Evolutionary conservation across 2,888 invertebrate genomes (phyloP).

Genomic region (Barypeithes pellucidus): DNA sequence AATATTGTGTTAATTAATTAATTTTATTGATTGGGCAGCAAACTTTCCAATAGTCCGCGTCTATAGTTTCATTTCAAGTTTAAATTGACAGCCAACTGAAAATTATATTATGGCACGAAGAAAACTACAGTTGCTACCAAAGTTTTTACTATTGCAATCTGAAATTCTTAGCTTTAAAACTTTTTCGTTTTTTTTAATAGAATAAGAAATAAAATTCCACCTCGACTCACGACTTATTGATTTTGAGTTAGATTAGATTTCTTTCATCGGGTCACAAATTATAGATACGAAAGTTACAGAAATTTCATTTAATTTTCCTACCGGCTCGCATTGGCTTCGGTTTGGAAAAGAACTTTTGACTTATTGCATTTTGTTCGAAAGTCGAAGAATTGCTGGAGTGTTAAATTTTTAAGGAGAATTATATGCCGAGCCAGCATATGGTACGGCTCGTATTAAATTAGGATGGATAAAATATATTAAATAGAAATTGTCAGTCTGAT

Average conservation of each 20-base stretch:
- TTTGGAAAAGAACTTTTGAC: conserved; percentile 16
- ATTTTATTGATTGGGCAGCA: conserved; percentile 30
- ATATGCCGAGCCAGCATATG: conserved; percentile 7
- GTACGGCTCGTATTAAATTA: background rate
- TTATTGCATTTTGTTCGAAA: conserved; percentile 25
- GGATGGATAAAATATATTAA: too few relatives aligned
- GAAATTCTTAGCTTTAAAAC: conserved; percentile 36
- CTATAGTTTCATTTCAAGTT: conserved; percentile 46
- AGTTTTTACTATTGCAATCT: conserved; percentile 44
- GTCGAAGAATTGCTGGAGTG: conserved; percentile 3
- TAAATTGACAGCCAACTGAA: conserved; percentile 51
- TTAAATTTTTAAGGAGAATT: conserved; percentile 22
- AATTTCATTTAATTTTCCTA: conserved; percentile 35
- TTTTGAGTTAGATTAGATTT: conserved; percentile 33
- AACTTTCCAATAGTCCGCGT: conserved; percentile 26
- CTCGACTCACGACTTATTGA: conserved; percentile 20
- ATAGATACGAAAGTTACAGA: conserved; percentile 35
- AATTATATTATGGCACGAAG: conserved; percentile 37
- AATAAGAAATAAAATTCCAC: conserved; percentile 18
- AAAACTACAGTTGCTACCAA: conserved; percentile 16
- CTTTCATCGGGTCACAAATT: conserved; percentile 31
- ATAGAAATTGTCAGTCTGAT: too few relatives aligned
- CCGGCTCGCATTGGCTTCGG: conserved; percentile 20
- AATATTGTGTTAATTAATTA: conserved; percentile 16
- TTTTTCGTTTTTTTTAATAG: conserved; percentile 22